A percentile compares a stretch with the other conserved stretches of the same genome.
Evolutionary conservation across 2,797 vertebrate species (phyloP).

Genomic region (Alca torda): DNA sequence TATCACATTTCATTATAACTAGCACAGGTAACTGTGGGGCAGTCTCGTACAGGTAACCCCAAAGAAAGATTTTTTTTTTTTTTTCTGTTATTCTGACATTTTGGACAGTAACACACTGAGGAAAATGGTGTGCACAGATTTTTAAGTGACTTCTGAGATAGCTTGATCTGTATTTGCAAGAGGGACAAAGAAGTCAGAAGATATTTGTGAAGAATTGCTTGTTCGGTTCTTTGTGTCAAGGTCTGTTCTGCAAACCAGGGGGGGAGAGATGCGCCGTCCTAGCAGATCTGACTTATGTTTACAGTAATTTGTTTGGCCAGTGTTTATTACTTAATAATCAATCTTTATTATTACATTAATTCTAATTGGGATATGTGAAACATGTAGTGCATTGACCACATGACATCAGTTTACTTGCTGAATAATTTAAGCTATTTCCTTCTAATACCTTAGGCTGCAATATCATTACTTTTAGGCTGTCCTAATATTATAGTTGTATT

Average conservation of each 20-base stretch:
- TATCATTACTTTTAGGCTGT: constrained; percentile 40
- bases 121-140: not conserved
- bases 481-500: constrained; percentile 49
- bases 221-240: not conserved
- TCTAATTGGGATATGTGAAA: constrained; percentile 38
- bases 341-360: constrained; percentile 26
- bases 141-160: not conserved
- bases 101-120: not conserved
- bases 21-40: not conserved
- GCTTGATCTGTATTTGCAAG: not conserved
- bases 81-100: not conserved
- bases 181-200: not conserved
- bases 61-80: not conserved
- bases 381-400: constrained; percentile 1
- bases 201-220: not conserved
- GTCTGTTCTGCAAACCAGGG: not conserved
- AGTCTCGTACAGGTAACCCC: not conserved
- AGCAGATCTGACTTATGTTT: constrained; percentile 9
- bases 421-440: constrained; percentile 58
- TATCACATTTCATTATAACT: not conserved
- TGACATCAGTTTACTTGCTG: constrained; percentile 38
- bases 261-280: not conserved
- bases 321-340: constrained; percentile 50
- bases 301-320: not conserved
- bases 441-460: constrained; percentile 43